Evolutionary conservation across 2,888 invertebrate species (phyloP).

Genomic region (Diarsia dahlii): DNA sequence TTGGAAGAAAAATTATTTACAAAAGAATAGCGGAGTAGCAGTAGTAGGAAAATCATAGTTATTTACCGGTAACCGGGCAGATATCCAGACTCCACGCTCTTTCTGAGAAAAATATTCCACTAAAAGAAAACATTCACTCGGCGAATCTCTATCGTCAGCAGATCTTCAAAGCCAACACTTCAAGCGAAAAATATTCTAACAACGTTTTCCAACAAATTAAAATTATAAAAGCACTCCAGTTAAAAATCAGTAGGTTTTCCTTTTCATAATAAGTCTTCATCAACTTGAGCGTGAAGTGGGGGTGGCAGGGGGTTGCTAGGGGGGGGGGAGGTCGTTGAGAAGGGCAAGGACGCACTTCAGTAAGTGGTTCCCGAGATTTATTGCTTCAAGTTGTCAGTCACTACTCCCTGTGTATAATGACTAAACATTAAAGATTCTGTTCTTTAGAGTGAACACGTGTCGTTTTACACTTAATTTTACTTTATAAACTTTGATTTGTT

Average conservation of each 20-base stretch:
- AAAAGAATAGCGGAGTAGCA: no score
- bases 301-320: conserved; percentile 4
- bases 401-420: conserved; percentile 28
- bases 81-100: background rate
- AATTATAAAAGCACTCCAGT: conserved; percentile 23
- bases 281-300: conserved; percentile 24
- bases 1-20: no score
- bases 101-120: background rate
- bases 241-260: conserved; percentile 23
- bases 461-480: background rate
- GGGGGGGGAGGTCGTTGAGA: conserved; percentile 5
- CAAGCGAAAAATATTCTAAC: background rate
- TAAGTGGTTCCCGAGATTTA: conserved; percentile 57
- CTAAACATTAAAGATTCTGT: conserved; percentile 34
- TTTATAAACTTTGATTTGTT: conserved; percentile 2
- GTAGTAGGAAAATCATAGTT: no score
- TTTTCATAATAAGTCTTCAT: conserved; percentile 21
- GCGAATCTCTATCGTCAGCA: background rate
- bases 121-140: background rate
- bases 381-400: conserved; percentile 43
- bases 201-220: conserved; percentile 1
- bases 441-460: background rate
- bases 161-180: background rate
- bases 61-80: no score
- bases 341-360: conserved; percentile 62